Base-by-base conservation (phyloP, 2,113 vertebrate species). In the Caranx ignobilis region DNA sequence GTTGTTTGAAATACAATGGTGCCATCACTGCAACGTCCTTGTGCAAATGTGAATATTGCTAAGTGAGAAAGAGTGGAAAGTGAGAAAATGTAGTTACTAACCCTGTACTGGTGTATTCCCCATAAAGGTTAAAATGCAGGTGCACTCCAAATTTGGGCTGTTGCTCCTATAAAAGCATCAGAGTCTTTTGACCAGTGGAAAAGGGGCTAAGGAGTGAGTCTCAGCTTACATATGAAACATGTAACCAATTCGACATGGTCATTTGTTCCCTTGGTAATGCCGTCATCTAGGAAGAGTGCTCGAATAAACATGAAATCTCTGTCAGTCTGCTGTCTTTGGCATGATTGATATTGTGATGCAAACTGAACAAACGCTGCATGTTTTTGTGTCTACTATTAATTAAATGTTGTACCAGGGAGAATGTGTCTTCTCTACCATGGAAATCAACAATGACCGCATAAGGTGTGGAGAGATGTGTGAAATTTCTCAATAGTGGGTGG, bases 251-350 rank as follows among this genome's bases (percentile, higher is more conserved):
- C 3, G 4, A 62, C 48, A 26, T 26, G 62, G 19, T 35, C 31
- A 61, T 60, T 48, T 69, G 6, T 26, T 74, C 50, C 4, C 19
- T 60, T 52, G 37, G 32, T 56, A 41, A 41, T 50, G 48, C 60
- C 47, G 56, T 59, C 11, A 11, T 19, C 32, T 52, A 6, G 5
- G 67, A 31, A 59, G 12, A 54, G 6, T 57, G 3, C 18, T 73
- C 62, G 60, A 34, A 65, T 65, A 48, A 71, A 54, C 37, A 67
- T 6, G 0, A 11, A 19, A 32, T 32, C 31, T 35, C 47, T 67
- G 55, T 77, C 48, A 73, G 31, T 59, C 65, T 62, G 63, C n/a
- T 66, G 48, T 43, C 41, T 83, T 48, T 73, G 45, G 21, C 15
- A 32, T 71, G 32, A 72, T 65, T 69, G 21, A 39, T 1, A 26